Evolutionary conservation across 1,140 invertebrate species (phyloP).

Genomic region (Polypedilum pembai): DNA sequence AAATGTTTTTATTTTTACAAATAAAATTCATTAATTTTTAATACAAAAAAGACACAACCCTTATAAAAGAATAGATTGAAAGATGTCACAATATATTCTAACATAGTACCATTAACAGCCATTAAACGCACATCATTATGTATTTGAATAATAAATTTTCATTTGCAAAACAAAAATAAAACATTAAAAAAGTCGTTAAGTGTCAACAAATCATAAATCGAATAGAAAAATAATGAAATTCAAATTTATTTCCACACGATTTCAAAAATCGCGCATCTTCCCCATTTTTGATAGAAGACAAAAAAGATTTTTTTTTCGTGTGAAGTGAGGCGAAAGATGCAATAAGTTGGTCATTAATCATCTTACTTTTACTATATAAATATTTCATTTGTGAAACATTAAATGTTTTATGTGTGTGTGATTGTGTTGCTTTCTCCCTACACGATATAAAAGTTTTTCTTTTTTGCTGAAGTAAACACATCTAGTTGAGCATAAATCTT

Average conservation of each 20-base stretch:
- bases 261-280: not conserved
- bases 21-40: too few relatives aligned
- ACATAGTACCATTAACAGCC: not conserved
- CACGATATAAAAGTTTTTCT: not conserved
- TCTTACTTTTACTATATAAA: not conserved
- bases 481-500: slow-evolving; percentile 21
- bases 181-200: not conserved
- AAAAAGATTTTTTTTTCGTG: too few relatives aligned
- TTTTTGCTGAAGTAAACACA: not conserved
- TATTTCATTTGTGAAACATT: not conserved
- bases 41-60: too few relatives aligned
- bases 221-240: not conserved
- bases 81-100: too few relatives aligned
- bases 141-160: slow-evolving; percentile 3
- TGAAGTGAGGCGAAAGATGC: not conserved
- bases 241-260: not conserved
- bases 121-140: not conserved
- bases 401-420: not conserved
- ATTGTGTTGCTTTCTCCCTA: not conserved
- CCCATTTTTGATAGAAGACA: not conserved
- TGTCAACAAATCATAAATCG: slow-evolving; percentile 7
- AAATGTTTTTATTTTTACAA: too few relatives aligned
- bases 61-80: too few relatives aligned
- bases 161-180: not conserved
- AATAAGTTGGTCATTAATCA: slow-evolving; percentile 26